phyloP scores from a whole-genome alignment of 1,140 invertebrate genomes.

The Ruditapes philippinarum region DNA sequence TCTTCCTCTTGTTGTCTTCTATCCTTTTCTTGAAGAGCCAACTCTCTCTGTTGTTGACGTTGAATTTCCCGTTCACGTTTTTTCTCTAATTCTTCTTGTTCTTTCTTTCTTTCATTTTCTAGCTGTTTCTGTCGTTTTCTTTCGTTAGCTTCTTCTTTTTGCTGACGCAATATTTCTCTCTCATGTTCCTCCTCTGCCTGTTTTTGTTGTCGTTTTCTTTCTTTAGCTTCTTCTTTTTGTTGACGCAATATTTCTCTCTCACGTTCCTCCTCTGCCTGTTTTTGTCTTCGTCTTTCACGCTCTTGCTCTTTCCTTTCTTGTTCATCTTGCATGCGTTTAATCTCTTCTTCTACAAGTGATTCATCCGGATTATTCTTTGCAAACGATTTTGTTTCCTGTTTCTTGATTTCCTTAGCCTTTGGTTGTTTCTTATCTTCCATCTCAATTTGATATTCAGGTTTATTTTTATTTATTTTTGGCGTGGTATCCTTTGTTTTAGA shows the following conservation, averaged over 20 bases:
- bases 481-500: not conserved
- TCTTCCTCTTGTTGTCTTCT: not conserved
- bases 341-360: not conserved
- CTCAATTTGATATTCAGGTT: not conserved
- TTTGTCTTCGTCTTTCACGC: constrained; percentile 38
- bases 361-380: not conserved
- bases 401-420: not conserved
- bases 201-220: not conserved
- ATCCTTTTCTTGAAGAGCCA: not conserved
- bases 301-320: not conserved
- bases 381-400: not conserved
- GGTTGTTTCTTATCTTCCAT: not conserved
- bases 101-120: not conserved
- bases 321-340: not conserved
- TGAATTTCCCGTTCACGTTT: not conserved
- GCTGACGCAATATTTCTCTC: not conserved
- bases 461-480: not conserved
- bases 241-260: not conserved
- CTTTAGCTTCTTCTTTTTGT: not conserved
- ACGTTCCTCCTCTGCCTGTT: constrained; percentile 1
- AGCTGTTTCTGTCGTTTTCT: not conserved
- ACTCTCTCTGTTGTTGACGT: constrained; percentile 3
- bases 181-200: not conserved
- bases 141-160: not conserved
- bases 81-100: not conserved